Evolutionary conservation across 2,888 invertebrate genomes (phyloP).

Genomic region (Melolontha melolontha): DNA sequence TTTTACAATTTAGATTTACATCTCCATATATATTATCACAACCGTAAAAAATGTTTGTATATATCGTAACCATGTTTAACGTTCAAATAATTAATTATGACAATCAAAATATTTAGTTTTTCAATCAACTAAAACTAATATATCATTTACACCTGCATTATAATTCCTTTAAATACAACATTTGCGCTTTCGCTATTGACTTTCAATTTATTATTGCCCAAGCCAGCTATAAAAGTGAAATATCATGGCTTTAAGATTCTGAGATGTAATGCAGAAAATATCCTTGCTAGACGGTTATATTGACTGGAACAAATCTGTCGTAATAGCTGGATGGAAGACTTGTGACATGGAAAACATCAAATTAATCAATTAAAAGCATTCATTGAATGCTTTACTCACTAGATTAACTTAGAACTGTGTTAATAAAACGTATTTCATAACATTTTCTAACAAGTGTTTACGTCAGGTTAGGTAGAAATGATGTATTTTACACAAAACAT

Average conservation of each 20-base stretch:
- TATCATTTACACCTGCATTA: too few species aligned
- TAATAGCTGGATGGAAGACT: not conserved
- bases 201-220: slow-evolving; percentile 12
- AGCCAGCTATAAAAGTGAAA: slow-evolving; percentile 6
- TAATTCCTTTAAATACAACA: not conserved
- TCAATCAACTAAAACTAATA: too few species aligned
- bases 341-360: slow-evolving; percentile 2
- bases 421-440: too few species aligned
- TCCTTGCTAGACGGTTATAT: slow-evolving; percentile 11
- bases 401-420: too few species aligned
- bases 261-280: not conserved
- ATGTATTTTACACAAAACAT: too few species aligned
- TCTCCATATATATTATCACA: too few species aligned
- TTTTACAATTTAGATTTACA: not conserved
- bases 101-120: too few species aligned
- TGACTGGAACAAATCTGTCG: slow-evolving; percentile 22
- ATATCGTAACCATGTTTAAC: too few species aligned
- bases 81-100: too few species aligned
- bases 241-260: slow-evolving; percentile 8
- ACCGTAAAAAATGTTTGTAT: too few species aligned
- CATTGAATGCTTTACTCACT: not conserved
- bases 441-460: too few species aligned
- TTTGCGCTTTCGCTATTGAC: not conserved
- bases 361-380: slow-evolving; percentile 16
- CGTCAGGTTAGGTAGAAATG: too few species aligned